Evolutionary conservation across 2,113 vertebrate genomes (phyloP).

Genomic region (Malurus melanocephalus): DNA sequence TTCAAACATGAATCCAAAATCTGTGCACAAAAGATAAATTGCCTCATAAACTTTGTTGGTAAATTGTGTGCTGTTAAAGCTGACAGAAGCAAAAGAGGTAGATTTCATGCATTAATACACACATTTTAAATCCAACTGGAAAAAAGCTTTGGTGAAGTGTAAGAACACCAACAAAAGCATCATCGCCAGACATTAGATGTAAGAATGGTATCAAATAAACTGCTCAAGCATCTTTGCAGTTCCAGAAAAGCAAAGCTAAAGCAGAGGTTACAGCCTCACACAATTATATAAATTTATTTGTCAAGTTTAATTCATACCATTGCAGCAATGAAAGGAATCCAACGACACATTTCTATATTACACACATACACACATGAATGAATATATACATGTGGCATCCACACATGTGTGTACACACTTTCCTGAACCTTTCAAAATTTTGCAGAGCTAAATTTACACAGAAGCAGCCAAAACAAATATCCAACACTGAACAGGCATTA

Average conservation of each 20-base stretch:
- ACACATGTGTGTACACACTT: background rate
- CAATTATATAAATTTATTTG: background rate
- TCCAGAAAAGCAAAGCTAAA: conserved; percentile 2
- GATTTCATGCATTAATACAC: background rate
- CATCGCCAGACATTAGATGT: background rate
- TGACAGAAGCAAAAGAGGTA: background rate
- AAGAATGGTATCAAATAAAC: background rate
- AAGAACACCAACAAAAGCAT: background rate
- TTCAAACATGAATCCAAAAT: conserved; percentile 98
- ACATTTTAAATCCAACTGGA: background rate
- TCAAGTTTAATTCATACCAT: background rate
- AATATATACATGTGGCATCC: background rate
- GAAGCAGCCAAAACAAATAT: background rate
- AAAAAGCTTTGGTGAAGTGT: background rate
- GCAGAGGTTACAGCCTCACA: background rate
- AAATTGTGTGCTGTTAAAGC: background rate
- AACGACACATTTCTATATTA: background rate
- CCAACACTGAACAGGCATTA: background rate
- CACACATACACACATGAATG: background rate
- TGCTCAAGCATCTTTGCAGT: background rate
- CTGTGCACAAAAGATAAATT: conserved; percentile 67
- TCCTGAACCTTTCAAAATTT: background rate
- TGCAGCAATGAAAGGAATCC: background rate
- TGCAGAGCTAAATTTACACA: background rate
- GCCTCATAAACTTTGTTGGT: background rate